Conservation (phyloP, 1,140 invertebrate species). For the Drosophila sulfurigaster region DNA sequence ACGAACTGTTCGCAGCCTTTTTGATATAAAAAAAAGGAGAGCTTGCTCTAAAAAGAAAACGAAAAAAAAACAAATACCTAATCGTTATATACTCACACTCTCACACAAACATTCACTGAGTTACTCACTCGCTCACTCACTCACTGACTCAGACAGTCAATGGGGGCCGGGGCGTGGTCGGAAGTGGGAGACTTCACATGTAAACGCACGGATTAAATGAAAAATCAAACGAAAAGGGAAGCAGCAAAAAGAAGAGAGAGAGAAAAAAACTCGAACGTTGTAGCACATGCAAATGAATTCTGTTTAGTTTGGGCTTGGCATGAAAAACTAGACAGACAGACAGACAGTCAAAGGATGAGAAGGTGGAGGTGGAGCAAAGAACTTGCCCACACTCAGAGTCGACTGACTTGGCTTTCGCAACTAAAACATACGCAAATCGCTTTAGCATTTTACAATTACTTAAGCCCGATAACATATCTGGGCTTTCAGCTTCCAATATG, state of each 20-base stretch:
- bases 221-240: slow-evolving; percentile 70
- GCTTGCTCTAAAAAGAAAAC: slow-evolving; percentile 18
- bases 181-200: slow-evolving; percentile 33
- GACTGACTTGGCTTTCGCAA: slow-evolving; percentile 47
- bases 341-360: neutral
- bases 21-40: slow-evolving; percentile 56
- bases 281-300: slow-evolving; percentile 77
- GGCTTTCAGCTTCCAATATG: slow-evolving; percentile 6
- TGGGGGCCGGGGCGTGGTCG: neutral
- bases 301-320: slow-evolving; percentile 57
- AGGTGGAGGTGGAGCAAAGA: neutral
- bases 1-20: slow-evolving; percentile 54
- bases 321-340: slow-evolving; percentile 10
- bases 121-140: slow-evolving; percentile 21
- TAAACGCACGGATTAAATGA: slow-evolving; percentile 80
- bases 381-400: neutral
- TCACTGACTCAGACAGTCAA: slow-evolving; percentile 21
- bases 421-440: slow-evolving; percentile 64
- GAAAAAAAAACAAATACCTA: slow-evolving; percentile 35
- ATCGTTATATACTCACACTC: slow-evolving; percentile 56
- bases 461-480: slow-evolving; percentile 53
- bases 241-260: slow-evolving; percentile 3
- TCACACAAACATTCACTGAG: slow-evolving; percentile 37
- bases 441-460: slow-evolving; percentile 74
- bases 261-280: slow-evolving; percentile 36